Percentiles rank a stretch among this genome's conserved stretches.
Evolutionary conservation across 2,113 vertebrate species (phyloP).

Genomic region (Mus pahari): DNA sequence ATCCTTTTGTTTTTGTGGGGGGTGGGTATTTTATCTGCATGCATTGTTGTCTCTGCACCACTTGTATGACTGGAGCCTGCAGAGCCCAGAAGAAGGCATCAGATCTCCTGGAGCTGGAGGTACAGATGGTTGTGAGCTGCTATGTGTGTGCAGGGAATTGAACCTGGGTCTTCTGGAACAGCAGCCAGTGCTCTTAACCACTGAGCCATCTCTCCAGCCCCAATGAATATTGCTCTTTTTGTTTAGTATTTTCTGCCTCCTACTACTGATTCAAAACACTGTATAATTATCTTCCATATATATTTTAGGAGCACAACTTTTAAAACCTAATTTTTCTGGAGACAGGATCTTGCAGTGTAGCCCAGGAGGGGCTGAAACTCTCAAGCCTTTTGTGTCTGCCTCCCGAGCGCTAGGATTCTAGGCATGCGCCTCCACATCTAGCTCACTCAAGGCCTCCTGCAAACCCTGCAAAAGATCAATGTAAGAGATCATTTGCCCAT

Average conservation of each 20-base stretch:
- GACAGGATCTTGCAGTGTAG: not conserved
- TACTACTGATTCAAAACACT: not conserved
- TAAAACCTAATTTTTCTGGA: constrained; percentile 20
- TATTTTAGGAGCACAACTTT: constrained; percentile 51
- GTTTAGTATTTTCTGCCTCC: constrained; percentile 19
- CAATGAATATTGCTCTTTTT: constrained; percentile 27
- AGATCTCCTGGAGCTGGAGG: not conserved
- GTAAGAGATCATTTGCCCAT: constrained; percentile 17
- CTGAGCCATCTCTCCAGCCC: not conserved
- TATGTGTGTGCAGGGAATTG: not conserved
- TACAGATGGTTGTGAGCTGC: not conserved
- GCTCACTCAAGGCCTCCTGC: not conserved
- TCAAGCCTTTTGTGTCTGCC: not conserved
- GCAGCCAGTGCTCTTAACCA: not conserved
- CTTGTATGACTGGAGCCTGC: not conserved
- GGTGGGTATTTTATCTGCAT: not conserved
- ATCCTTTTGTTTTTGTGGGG: no score
- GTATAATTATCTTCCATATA: not conserved
- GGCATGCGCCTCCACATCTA: not conserved
- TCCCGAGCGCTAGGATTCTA: not conserved
- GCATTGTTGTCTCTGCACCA: not conserved
- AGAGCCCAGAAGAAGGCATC: not conserved
- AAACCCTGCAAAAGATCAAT: constrained; percentile 22
- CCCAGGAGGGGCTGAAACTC: not conserved
- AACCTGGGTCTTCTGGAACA: not conserved